Evolutionary conservation across 1,140 invertebrate species (phyloP), one percentile per base, ranked within the genome.

Genomic region (Nixonia krombeini): DNA sequence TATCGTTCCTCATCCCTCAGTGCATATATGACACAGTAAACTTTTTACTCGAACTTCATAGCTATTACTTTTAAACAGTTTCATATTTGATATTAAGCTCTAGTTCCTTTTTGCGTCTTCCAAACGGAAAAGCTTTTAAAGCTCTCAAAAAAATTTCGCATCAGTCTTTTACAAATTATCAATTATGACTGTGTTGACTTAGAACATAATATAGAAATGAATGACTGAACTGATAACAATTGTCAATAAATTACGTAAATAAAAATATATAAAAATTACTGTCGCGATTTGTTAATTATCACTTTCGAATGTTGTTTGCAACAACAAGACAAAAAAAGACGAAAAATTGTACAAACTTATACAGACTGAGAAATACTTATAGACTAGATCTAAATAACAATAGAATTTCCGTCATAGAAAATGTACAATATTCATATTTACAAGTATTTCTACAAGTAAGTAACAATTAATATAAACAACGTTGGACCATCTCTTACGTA

Each of bases 381-480:
- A 46, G 58, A 64, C 66, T 70, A 70, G 45, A 61, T 56, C 58
- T 63, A 70, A 70, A 64, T 16, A 42, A 64, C 57, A 70, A 62
- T 65, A 65, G 44, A 71, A 51, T 71, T 63, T 57, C 57, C 53
- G 40, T 63, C 50, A 66, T 71, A 71, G 58, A 66, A 71, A 71
- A 71, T 56, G 21, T 71, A 71, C 57, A 71, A 58, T 70, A 61
- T 70, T 35, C 55, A 42, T 70, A 71, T 71, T 63, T 66, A 71
- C 69, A 71, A 66, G 61, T 53, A 35, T 52, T 25, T 46, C 45
- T 65, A 65, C 58, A 57, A 58, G 40, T 61, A 62, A 57, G 33
- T 66, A 63, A 59, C 58, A 56, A 58, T 66, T 61, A 65, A 37
- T 21, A 18, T 59, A 46, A 55, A 56, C 46, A 53, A 59, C 33